These are phyloP conservation scores for Scaptomyza pallida DNA, from an alignment of 1,140 invertebrate species.

Conservation along the genomic window DNA sequence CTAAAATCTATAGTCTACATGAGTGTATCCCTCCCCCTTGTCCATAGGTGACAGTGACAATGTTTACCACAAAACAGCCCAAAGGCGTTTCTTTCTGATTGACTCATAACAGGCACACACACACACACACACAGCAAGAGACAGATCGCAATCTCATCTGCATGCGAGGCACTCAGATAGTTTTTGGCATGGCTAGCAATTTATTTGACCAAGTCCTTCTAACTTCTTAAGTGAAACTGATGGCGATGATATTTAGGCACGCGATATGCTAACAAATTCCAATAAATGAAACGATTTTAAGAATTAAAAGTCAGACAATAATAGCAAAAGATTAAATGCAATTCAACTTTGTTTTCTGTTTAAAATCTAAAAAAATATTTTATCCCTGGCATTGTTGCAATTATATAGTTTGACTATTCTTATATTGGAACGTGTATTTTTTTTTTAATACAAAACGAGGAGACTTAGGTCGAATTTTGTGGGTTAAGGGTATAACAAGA, in stretches of 20 bases:
- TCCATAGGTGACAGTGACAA: conserved; percentile 70
- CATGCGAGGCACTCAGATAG: conserved; percentile 49
- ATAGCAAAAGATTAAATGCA: no score
- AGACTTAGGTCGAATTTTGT: no score
- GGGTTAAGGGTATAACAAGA: no score
- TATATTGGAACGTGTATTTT: no score
- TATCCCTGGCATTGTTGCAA: no score
- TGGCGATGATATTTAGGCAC: conserved; percentile 63
- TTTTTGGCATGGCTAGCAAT: conserved; percentile 39
- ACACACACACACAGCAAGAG: neutral
- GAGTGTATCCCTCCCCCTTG: neutral
- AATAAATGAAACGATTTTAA: conserved; percentile 5
- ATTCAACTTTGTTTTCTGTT: no score
- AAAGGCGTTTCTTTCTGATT: conserved; percentile 67
- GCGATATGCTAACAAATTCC: conserved; percentile 61
- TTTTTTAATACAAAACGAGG: no score
- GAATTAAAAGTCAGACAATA: no score
- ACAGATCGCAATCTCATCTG: conserved; percentile 71
- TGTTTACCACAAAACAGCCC: conserved; percentile 26
- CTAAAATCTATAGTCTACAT: neutral
- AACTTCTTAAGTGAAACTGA: conserved; percentile 58
- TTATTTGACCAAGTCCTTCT: conserved; percentile 66
- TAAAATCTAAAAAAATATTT: no score
- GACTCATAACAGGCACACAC: conserved; percentile 73
- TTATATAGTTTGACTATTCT: no score